These are phyloP conservation scores for Sylvicola cinctus DNA, from an alignment of 2,888 invertebrate genomes.

Conservation along the genomic window DNA sequence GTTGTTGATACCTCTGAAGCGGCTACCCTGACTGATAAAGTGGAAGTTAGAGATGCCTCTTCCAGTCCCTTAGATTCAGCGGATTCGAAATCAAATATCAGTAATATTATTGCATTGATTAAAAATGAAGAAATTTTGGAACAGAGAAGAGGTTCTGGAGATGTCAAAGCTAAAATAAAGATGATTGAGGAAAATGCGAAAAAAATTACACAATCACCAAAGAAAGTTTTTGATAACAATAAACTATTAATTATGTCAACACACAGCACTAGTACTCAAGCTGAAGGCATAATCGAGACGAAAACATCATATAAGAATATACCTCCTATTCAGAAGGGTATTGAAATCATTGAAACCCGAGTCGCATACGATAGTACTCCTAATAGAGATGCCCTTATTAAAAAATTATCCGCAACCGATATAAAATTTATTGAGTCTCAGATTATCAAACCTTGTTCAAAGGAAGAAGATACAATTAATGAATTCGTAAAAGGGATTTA, in stretches of 20 bases:
- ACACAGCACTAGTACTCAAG: constrained; percentile 20
- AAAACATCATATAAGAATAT: constrained; percentile 7
- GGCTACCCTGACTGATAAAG: constrained; percentile 28
- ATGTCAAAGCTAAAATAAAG: constrained; percentile 33
- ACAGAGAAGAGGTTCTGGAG: constrained; percentile 25
- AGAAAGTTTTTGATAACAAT: too few species aligned
- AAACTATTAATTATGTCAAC: neutral
- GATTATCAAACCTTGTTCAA: constrained; percentile 3
- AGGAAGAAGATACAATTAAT: constrained; percentile 1
- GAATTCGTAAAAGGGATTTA: neutral
- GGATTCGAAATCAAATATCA: constrained; percentile 8
- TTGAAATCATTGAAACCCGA: constrained; percentile 16
- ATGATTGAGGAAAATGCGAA: constrained; percentile 29
- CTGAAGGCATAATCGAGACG: neutral
- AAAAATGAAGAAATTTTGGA: constrained; percentile 21
- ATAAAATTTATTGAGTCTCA: constrained; percentile 9
- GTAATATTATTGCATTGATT: constrained; percentile 9
- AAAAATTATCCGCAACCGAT: too few species aligned
- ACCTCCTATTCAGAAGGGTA: constrained; percentile 18
- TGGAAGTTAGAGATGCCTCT: constrained; percentile 30
- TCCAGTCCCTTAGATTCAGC: constrained; percentile 26
- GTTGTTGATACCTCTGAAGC: constrained; percentile 29
- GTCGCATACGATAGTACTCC: constrained; percentile 11
- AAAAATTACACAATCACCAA: constrained; percentile 10
- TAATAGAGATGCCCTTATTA: neutral